These are phyloP conservation scores for Balaenoptera acutorostrata DNA, from an alignment of 2,113 vertebrate genomes.

Conservation along the genomic window DNA sequence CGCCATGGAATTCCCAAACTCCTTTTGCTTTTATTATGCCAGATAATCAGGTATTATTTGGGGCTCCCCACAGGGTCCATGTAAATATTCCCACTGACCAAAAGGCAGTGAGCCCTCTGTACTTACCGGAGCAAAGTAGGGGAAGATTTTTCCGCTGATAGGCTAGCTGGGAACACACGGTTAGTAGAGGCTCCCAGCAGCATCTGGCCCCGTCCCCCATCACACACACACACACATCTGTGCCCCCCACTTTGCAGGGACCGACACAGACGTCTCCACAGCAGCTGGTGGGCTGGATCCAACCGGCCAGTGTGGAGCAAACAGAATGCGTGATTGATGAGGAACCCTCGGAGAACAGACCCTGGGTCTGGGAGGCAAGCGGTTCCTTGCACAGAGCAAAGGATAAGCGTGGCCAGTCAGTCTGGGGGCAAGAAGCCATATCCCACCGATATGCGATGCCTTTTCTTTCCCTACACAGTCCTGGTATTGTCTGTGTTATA, in stretches of 20 bases:
- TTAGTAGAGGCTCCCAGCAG: not conserved
- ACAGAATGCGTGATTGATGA: conserved; percentile 55
- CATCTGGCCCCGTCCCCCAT: not conserved
- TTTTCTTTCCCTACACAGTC: conserved; percentile 67
- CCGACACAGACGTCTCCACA: conserved; percentile 44
- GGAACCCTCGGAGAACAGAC: conserved; percentile 37
- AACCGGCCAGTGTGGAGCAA: conserved; percentile 3
- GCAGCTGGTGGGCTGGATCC: not conserved
- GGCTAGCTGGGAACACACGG: not conserved
- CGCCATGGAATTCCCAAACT: no score
- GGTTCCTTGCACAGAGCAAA: conserved; percentile 70
- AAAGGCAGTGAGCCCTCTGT: not conserved
- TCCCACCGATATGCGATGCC: conserved; percentile 49
- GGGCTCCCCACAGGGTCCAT: not conserved
- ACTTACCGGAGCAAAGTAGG: not conserved
- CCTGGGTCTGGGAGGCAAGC: conserved; percentile 53
- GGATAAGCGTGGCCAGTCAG: conserved; percentile 64
- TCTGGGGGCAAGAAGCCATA: conserved; percentile 70
- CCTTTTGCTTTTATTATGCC: not conserved
- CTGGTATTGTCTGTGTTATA: conserved; percentile 60
- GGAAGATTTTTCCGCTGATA: not conserved
- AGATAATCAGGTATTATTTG: not conserved
- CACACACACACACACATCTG: not conserved
- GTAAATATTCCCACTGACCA: not conserved
- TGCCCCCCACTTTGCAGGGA: not conserved